phyloP scores from a whole-genome alignment of 2,113 vertebrate genomes.

The Brachyhypopomus occidentalis region DNA sequence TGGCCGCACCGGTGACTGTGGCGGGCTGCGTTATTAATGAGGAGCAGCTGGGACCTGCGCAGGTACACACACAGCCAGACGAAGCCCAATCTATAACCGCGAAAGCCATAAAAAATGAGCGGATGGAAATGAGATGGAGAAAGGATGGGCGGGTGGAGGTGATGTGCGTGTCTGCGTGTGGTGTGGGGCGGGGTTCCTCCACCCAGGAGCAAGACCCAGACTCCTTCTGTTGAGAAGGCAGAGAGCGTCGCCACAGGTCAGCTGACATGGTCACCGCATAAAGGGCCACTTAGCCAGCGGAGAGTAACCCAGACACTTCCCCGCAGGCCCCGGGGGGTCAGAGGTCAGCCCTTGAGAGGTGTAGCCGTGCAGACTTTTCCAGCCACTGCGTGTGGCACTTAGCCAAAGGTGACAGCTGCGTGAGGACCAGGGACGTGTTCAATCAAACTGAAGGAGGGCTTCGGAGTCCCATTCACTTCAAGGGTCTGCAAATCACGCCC shows the following conservation, averaged over 20 bases:
- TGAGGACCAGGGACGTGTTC: constrained; percentile 50
- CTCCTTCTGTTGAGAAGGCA: constrained; percentile 34
- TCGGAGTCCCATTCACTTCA: constrained; percentile 37
- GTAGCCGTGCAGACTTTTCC: constrained; percentile 59
- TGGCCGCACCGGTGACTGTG: constrained; percentile 31
- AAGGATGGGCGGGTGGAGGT: neutral
- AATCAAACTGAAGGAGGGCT: constrained; percentile 56
- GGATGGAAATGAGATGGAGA: constrained; percentile 76
- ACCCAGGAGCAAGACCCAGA: constrained; percentile 16
- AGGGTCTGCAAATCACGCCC: constrained; percentile 34
- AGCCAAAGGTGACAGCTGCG: constrained; percentile 61
- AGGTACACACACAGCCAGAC: constrained; percentile 80
- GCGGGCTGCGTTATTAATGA: constrained; percentile 79
- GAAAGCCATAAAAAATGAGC: constrained; percentile 81
- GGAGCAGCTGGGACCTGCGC: constrained; percentile 79
- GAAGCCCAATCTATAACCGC: constrained; percentile 83
- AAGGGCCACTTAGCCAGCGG: constrained; percentile 47
- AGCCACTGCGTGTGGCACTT: constrained; percentile 62
- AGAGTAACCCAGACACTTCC: constrained; percentile 47
- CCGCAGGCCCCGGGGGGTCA: constrained; percentile 45
- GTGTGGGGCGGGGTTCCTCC: constrained; percentile 7
- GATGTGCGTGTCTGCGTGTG: neutral
- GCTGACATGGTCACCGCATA: constrained; percentile 32
- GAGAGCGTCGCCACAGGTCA: constrained; percentile 45
- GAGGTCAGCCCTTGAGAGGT: constrained; percentile 65